These are phyloP conservation scores for Punctoribates punctum DNA, from an alignment of 2,888 invertebrate species.

Conservation along the genomic window DNA sequence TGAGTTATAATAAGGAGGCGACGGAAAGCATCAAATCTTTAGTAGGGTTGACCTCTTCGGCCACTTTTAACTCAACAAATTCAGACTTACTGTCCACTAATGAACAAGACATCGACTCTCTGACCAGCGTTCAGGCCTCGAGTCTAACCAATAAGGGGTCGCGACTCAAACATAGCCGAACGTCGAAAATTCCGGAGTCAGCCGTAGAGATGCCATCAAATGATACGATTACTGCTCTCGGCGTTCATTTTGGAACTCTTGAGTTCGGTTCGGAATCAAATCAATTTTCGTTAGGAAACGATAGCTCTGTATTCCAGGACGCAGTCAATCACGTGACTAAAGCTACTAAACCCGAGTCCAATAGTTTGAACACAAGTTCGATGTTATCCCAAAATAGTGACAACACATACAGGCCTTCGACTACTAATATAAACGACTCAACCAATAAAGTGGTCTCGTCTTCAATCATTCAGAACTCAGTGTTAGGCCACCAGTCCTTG, in stretches of 20 bases:
- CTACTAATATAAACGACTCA: neutral
- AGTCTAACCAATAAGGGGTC: conserved; percentile 20
- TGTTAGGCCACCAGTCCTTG: conserved; percentile 38
- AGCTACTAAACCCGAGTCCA: neutral
- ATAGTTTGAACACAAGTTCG: conserved; percentile 10
- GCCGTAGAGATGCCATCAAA: conserved; percentile 97
- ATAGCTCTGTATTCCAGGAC: conserved; percentile 40
- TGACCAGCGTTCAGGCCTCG: conserved; percentile 19
- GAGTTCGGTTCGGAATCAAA: conserved; percentile 57
- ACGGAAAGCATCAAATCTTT: conserved; percentile 59
- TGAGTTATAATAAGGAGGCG: conserved; percentile 55
- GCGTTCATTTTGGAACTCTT: conserved; percentile 89
- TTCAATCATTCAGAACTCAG: conserved; percentile 40
- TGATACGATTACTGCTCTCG: conserved; percentile 67
- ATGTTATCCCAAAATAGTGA: conserved; percentile 22
- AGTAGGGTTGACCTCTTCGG: conserved; percentile 53
- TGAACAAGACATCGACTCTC: conserved; percentile 28
- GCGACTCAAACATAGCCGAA: neutral
- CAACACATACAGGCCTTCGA: conserved; percentile 13
- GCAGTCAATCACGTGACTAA: conserved; percentile 38
- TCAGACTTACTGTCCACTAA: conserved; percentile 29
- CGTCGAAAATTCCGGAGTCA: conserved; percentile 73
- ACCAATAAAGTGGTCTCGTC: conserved; percentile 11
- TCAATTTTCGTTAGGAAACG: conserved; percentile 21
- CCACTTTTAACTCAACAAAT: conserved; percentile 27